Conservation (phyloP, 2,888 invertebrate genomes). For the Spisula solida region DNA sequence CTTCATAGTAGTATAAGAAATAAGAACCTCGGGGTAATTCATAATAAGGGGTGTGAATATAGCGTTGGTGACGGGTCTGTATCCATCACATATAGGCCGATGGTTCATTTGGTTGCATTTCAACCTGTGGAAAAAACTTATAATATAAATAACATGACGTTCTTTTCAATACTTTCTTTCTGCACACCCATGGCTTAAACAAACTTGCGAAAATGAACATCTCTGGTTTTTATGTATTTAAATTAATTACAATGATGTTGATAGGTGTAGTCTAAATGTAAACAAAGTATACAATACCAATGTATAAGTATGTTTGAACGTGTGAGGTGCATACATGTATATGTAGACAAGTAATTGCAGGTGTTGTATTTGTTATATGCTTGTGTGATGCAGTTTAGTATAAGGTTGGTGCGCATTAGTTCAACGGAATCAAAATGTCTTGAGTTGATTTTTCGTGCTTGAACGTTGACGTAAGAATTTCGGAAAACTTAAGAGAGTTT, state of each 20-base stretch:
- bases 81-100: too few species aligned
- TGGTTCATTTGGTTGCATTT: too few species aligned
- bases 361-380: background rate
- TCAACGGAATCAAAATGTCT: background rate
- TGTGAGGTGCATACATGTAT: conserved; percentile 5
- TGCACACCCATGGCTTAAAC: too few species aligned
- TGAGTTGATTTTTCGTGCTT: background rate
- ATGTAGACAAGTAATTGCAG: background rate
- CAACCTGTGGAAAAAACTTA: too few species aligned
- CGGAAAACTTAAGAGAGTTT: background rate
- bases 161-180: too few species aligned
- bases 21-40: too few species aligned
- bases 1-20: too few species aligned
- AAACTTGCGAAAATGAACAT: too few species aligned
- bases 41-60: too few species aligned
- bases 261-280: background rate
- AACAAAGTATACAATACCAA: background rate
- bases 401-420: background rate
- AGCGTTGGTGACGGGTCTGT: too few species aligned
- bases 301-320: conserved; percentile 7
- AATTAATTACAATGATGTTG: background rate
- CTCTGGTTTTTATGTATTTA: too few species aligned
- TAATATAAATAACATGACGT: too few species aligned
- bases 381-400: background rate
- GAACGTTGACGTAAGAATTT: background rate